Evolutionary conservation across 2,797 vertebrate genomes (phyloP).

Genomic region (Corythornis leucogaster): DNA sequence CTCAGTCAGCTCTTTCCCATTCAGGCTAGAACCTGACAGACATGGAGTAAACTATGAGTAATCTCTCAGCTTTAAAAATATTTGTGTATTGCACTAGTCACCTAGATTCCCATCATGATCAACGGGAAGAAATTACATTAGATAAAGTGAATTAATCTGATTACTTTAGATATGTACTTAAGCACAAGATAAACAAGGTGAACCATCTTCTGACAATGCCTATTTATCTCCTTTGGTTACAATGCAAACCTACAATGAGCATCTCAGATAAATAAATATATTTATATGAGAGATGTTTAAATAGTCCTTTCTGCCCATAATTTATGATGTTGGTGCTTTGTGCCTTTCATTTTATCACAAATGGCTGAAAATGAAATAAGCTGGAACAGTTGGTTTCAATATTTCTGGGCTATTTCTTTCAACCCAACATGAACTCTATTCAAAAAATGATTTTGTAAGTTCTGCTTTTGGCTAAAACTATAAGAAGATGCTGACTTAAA

Average conservation of each 20-base stretch:
- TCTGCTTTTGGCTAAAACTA: not conserved
- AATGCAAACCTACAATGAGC: not conserved
- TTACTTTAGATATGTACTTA: not conserved
- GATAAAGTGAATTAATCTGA: not conserved
- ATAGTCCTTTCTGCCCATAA: not conserved
- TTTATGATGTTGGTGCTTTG: not conserved
- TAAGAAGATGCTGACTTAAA: not conserved
- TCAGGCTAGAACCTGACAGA: not conserved
- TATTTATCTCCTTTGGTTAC: not conserved
- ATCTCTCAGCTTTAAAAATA: not conserved
- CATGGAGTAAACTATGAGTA: accelerated
- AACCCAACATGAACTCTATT: not conserved
- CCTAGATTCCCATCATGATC: not conserved
- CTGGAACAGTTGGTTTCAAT: not conserved
- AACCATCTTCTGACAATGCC: not conserved
- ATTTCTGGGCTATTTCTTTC: not conserved
- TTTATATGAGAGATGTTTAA: not conserved
- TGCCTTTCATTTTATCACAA: not conserved
- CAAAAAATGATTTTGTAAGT: not conserved
- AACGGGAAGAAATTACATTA: not conserved
- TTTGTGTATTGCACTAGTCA: not conserved
- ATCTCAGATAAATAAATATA: not conserved
- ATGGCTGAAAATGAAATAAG: not conserved
- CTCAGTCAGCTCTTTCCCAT: not conserved
- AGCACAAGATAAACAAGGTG: not conserved